Conservation (phyloP, 2,797 vertebrate genomes). For the Sebastes matsubarae region DNA sequence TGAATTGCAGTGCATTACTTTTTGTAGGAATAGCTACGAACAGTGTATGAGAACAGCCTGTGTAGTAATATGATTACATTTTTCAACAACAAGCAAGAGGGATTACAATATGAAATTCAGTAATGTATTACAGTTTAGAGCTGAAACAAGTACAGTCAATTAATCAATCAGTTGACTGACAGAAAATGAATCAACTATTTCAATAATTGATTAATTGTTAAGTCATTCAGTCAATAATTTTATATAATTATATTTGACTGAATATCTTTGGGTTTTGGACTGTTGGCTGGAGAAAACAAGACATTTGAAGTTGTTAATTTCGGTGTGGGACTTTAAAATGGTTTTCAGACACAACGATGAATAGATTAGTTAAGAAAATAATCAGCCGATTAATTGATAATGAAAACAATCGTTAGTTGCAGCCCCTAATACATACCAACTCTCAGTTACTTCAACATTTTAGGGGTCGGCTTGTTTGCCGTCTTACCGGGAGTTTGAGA, state of each 20-base stretch:
- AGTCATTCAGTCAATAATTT: background rate
- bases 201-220: background rate
- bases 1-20: too few relatives aligned
- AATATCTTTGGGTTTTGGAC: background rate
- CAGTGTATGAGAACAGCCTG: too few relatives aligned
- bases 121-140: background rate
- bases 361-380: background rate
- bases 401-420: background rate
- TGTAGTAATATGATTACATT: background rate
- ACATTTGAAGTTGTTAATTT: background rate
- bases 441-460: background rate
- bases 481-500: background rate
- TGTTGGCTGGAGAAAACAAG: background rate
- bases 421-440: background rate
- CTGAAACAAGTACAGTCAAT: background rate
- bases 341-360: background rate
- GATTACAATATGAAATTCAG: background rate
- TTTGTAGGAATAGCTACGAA: too few relatives aligned
- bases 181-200: background rate
- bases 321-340: background rate
- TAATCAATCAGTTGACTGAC: background rate
- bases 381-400: background rate
- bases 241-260: too few relatives aligned
- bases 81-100: background rate
- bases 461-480: background rate